Percentiles rank a stretch among this genome's conserved stretches.
Conservation (phyloP, 92 coral and sea anemone genomes). For the Chrysogorgia sp. region DNA sequence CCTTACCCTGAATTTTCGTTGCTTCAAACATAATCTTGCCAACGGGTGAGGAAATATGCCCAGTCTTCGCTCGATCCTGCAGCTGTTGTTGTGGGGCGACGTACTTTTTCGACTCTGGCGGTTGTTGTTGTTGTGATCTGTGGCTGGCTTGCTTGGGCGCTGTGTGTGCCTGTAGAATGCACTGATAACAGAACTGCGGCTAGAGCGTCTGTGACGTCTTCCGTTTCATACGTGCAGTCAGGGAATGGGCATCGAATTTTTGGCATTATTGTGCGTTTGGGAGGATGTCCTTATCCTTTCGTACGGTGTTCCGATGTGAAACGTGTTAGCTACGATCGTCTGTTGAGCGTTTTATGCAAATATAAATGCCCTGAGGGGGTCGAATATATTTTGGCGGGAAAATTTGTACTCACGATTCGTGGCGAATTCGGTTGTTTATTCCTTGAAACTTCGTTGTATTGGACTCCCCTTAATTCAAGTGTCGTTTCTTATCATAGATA, state of each 20-base stretch:
- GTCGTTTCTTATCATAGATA: too few relatives aligned
- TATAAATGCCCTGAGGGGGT: too few relatives aligned
- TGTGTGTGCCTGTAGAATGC: slow-evolving; percentile 55
- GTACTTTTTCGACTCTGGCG: slow-evolving; percentile 47
- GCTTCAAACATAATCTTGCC: slow-evolving; percentile 63
- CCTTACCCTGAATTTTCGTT: slow-evolving; percentile 58
- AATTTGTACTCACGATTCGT: too few relatives aligned
- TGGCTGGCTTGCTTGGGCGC: background rate
- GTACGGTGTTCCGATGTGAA: too few relatives aligned
- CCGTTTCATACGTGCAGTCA: slow-evolving; percentile 50
- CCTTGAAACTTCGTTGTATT: too few relatives aligned
- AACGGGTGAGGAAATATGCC: slow-evolving; percentile 64
- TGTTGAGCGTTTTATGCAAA: too few relatives aligned
- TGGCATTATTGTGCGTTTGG: too few relatives aligned
- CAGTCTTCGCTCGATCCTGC: slow-evolving; percentile 65
- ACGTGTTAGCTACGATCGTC: too few relatives aligned
- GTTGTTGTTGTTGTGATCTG: slow-evolving; percentile 15
- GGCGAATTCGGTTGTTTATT: too few relatives aligned
- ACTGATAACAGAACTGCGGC: slow-evolving; percentile 62
- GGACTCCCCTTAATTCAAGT: too few relatives aligned
- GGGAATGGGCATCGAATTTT: slow-evolving; percentile 55
- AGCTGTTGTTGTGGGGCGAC: slow-evolving; percentile 47
- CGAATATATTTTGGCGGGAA: too few relatives aligned
- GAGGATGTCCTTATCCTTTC: too few relatives aligned
- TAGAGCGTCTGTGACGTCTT: slow-evolving; percentile 45